phyloP scores from a whole-genome alignment of 2,113 vertebrate genomes.

The Coregonus clupeaformis region DNA sequence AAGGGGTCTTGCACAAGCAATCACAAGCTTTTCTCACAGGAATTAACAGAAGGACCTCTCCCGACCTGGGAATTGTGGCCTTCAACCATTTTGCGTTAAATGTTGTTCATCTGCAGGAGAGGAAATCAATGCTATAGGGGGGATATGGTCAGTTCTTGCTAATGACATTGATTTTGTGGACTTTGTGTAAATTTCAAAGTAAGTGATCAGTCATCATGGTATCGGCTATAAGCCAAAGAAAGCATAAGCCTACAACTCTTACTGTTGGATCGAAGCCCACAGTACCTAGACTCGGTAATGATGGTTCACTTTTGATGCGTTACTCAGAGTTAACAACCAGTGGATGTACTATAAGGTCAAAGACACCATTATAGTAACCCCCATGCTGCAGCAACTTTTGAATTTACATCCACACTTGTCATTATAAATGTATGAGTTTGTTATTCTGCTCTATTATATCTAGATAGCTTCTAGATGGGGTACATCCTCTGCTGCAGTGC shows the following conservation, averaged over 20 bases:
- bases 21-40: background rate
- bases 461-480: background rate
- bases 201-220: background rate
- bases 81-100: conserved; percentile 3
- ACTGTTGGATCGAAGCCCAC: background rate
- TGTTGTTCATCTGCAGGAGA: conserved; percentile 5
- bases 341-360: conserved; percentile 2
- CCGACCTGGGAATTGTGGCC: background rate
- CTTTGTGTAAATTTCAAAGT: conserved; percentile 20
- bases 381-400: background rate
- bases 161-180: conserved; percentile 27
- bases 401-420: background rate
- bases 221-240: background rate
- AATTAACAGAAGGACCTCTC: background rate
- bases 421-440: background rate
- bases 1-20: conserved; percentile 1
- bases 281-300: background rate
- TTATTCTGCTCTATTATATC: background rate
- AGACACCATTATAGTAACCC: background rate
- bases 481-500: background rate
- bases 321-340: conserved; percentile 2
- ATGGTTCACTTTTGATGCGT: background rate
- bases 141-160: conserved; percentile 9
- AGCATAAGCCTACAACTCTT: background rate
- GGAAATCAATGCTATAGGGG: conserved; percentile 7